Conservation (phyloP, 92 coral and sea anemone species). For the Isaurus tuberculatus region DNA sequence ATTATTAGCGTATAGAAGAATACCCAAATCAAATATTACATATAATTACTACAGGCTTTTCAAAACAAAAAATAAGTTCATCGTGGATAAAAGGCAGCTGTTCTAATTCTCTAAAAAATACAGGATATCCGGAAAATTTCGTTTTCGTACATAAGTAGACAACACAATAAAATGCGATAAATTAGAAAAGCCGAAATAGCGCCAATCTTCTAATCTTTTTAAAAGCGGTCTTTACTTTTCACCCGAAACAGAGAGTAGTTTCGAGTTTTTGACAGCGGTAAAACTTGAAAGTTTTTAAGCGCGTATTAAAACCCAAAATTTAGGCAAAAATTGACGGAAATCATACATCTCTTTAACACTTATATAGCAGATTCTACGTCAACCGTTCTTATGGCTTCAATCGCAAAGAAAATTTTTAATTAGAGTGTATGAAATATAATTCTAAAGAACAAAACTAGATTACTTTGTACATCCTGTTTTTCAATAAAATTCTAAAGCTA, state of each 20-base stretch:
- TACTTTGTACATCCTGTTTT: conserved; percentile 84
- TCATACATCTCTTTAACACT: conserved; percentile 7
- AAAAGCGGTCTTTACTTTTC: conserved; percentile 54
- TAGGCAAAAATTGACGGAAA: conserved; percentile 17
- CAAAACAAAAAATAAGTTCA: conserved; percentile 88
- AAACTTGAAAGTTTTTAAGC: conserved; percentile 30
- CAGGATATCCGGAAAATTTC: conserved; percentile 87
- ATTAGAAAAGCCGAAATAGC: conserved; percentile 56
- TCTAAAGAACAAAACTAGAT: conserved; percentile 81
- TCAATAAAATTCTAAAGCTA: conserved; percentile 67
- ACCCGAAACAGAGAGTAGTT: conserved; percentile 36
- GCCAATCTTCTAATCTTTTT: conserved; percentile 74
- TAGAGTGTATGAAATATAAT: conserved; percentile 70
- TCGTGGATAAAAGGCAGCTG: conserved; percentile 84
- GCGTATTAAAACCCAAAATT: conserved; percentile 13
- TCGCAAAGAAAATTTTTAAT: conserved; percentile 68
- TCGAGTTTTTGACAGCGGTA: conserved; percentile 8
- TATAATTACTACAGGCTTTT: conserved; percentile 93
- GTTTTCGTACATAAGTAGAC: conserved; percentile 78
- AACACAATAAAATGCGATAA: conserved; percentile 69
- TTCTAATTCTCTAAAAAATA: conserved; percentile 57
- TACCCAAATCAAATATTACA: conserved; percentile 91
- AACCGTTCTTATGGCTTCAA: conserved; percentile 18
- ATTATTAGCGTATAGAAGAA: conserved; percentile 88
- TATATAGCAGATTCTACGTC: background rate